A percentile compares a stretch with the other conserved stretches of the same genome.
These are phyloP conservation scores for Agrochola litura DNA, from an alignment of 2,888 invertebrate species.

Conservation along the genomic window DNA sequence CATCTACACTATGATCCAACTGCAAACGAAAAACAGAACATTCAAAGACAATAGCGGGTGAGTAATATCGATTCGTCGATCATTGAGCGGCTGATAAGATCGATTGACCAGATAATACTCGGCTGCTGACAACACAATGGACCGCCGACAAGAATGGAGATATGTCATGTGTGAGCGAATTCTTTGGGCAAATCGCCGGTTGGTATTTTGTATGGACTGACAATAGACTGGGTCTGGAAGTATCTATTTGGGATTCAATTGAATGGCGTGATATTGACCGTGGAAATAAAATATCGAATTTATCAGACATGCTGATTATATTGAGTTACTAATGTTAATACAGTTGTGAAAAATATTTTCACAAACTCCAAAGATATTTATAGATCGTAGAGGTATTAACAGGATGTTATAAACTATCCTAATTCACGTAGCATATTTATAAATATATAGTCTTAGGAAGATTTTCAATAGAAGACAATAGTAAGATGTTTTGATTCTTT, in stretches of 20 bases:
- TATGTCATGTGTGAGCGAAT: conserved; percentile 40
- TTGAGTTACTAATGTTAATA: not conserved
- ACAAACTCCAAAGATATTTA: not conserved
- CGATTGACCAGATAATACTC: conserved; percentile 61
- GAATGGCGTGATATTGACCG: not conserved
- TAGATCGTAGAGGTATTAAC: not conserved
- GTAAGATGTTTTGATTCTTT: not conserved
- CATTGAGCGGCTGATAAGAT: conserved; percentile 57
- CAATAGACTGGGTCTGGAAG: conserved; percentile 25
- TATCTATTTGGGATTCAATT: conserved; percentile 27
- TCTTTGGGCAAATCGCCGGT: conserved; percentile 31
- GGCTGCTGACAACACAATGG: conserved; percentile 67
- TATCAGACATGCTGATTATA: not conserved
- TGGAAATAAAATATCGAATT: conserved; percentile 2
- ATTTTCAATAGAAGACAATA: conserved; percentile 12
- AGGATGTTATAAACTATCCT: not conserved
- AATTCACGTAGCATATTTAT: conserved; percentile 12
- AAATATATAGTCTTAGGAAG: conserved; percentile 18
- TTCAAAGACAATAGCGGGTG: conserved; percentile 61
- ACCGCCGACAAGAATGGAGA: conserved; percentile 56
- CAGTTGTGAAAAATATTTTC: not conserved
- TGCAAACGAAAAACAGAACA: conserved; percentile 38
- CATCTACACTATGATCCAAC: conserved; percentile 2
- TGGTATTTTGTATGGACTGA: conserved; percentile 22
- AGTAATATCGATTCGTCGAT: conserved; percentile 64